Percentiles rank a stretch among this genome's conserved stretches.
Conservation (phyloP, 2,797 vertebrate genomes). For the Avahi laniger region DNA sequence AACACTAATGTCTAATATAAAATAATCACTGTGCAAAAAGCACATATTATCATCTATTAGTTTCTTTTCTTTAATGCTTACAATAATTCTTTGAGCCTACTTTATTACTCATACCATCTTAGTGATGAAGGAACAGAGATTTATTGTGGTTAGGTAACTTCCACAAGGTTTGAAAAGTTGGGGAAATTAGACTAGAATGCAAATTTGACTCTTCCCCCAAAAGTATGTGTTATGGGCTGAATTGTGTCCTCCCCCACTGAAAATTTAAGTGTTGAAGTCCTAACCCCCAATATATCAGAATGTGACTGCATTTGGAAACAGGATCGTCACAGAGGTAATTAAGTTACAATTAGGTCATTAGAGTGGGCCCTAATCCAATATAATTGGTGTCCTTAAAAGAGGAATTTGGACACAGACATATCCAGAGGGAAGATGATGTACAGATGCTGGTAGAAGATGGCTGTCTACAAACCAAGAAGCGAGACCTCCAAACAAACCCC, state of each 20-base stretch:
- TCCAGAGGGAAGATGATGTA: neutral
- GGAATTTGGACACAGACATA: neutral
- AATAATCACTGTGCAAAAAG: neutral
- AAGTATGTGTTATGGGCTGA: neutral
- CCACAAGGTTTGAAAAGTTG: neutral
- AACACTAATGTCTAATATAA: neutral
- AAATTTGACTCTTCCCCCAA: neutral
- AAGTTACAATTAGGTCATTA: neutral
- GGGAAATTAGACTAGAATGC: neutral
- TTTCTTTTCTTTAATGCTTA: neutral
- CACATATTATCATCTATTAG: neutral
- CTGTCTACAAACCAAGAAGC: neutral
- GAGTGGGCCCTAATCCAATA: neutral
- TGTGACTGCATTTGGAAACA: neutral
- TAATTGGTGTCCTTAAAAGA: neutral
- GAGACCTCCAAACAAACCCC: neutral
- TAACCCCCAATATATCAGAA: neutral
- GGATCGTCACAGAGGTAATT: neutral
- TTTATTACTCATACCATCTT: neutral
- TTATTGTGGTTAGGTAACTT: neutral
- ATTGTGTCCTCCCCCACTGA: neutral
- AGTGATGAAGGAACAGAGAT: neutral
- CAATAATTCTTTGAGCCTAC: neutral
- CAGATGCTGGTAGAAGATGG: neutral
- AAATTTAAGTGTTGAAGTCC: neutral